A percentile compares a stretch with the other conserved stretches of the same genome.
phyloP scores from a whole-genome alignment of 2,113 vertebrate genomes.

The Brachirus orientalis region DNA sequence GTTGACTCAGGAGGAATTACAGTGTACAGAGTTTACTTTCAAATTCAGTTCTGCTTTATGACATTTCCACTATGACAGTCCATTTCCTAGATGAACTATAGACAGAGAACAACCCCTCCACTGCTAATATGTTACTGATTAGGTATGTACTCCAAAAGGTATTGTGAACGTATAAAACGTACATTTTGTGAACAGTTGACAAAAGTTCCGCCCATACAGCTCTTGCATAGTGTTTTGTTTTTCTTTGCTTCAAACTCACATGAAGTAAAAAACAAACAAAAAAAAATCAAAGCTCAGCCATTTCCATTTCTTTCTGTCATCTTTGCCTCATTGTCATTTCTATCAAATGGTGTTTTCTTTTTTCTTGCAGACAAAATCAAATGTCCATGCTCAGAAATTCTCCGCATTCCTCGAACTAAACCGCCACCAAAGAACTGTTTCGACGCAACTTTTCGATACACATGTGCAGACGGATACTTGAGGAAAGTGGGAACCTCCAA shows the following conservation, averaged over 20 bases:
- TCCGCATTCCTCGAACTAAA: rapidly evolving
- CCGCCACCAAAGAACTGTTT: rapidly evolving
- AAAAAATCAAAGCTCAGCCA: too few relatives aligned
- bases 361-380: conserved; percentile 3
- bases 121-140: background rate
- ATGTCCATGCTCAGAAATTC: conserved; percentile 11
- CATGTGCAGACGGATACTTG: conserved; percentile 30
- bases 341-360: too few relatives aligned
- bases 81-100: too few relatives aligned
- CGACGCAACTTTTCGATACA: background rate
- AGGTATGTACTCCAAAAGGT: too few relatives aligned
- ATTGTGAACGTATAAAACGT: too few relatives aligned
- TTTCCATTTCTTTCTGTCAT: background rate
- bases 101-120: background rate
- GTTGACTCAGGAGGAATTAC: too few relatives aligned
- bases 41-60: background rate
- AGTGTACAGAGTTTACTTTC: background rate
- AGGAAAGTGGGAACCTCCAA: conserved; percentile 77
- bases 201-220: too few relatives aligned
- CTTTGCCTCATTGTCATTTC: background rate
- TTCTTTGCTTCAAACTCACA: background rate
- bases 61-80: background rate
- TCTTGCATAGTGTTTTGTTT: too few relatives aligned
- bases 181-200: too few relatives aligned
- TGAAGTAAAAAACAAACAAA: too few relatives aligned